Conservation (phyloP, 37 sponge, comb jelly and placozoan genomes). For the Crambe crambe region DNA sequence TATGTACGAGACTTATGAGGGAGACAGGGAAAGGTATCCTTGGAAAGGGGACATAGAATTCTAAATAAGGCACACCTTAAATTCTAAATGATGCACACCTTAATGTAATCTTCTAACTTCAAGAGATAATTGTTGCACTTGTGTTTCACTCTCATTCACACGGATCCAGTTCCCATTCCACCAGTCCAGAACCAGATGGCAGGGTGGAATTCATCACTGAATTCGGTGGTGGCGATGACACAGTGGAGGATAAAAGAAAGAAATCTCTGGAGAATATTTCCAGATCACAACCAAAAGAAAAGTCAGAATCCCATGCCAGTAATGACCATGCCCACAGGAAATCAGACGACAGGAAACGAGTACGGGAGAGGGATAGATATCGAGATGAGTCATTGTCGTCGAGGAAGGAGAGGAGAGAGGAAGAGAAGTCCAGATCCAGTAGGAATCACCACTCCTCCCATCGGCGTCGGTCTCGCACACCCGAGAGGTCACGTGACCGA, state of each 20-base stretch:
- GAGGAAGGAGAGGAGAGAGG: background rate
- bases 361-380: background rate
- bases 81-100: too few species aligned
- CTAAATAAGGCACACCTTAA: too few species aligned
- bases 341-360: background rate
- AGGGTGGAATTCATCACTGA: constrained; percentile 75
- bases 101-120: too few species aligned
- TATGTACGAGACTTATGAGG: background rate
- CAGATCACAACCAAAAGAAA: background rate
- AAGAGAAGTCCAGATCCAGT: background rate
- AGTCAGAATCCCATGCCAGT: background rate
- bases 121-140: too few species aligned
- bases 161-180: constrained; percentile 54
- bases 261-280: background rate
- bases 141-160: background rate
- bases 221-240: constrained; percentile 45
- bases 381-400: background rate
- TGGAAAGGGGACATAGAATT: too few species aligned
- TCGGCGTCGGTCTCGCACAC: background rate
- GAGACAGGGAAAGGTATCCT: too few species aligned
- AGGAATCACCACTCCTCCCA: background rate
- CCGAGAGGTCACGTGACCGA: background rate
- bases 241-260: background rate
- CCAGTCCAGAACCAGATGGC: constrained; percentile 44
- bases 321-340: background rate